Percentiles rank a stretch among this genome's conserved stretches.
phyloP scores from a whole-genome alignment of 2,113 vertebrate genomes.

The Xenus cinereus region DNA sequence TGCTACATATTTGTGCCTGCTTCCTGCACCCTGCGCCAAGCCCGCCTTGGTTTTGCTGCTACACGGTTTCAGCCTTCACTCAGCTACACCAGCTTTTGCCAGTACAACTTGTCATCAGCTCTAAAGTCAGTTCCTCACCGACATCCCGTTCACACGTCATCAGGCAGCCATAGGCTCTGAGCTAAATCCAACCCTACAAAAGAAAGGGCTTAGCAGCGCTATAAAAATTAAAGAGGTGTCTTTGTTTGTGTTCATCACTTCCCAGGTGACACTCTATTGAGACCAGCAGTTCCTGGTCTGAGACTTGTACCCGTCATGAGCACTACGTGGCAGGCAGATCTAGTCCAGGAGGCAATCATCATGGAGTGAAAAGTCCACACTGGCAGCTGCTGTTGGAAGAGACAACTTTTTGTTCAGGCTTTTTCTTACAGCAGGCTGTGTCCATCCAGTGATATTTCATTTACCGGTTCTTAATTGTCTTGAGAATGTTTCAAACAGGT shows the following conservation, averaged over 20 bases:
- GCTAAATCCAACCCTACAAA: constrained; percentile 22
- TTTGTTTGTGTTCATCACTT: constrained; percentile 33
- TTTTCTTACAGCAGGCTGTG: not conserved
- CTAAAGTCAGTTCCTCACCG: not conserved
- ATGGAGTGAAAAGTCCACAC: not conserved
- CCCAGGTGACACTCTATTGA: not conserved
- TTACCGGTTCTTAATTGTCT: not conserved
- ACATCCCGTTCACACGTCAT: constrained; percentile 47
- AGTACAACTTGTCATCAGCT: constrained; percentile 51
- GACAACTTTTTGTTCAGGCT: not conserved
- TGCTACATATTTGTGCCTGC: not conserved
- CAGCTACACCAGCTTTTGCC: not conserved
- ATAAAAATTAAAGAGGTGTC: constrained; percentile 27
- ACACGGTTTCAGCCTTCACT: not conserved
- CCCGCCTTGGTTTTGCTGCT: not conserved
- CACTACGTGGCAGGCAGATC: not conserved
- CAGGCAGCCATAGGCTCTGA: not conserved
- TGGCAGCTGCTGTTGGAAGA: not conserved
- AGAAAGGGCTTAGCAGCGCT: constrained; percentile 30
- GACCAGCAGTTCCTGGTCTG: not conserved
- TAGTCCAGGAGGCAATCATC: not conserved
- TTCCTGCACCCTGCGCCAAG: not conserved
- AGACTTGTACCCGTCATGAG: not conserved
- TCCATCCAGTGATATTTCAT: not conserved
- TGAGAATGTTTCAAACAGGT: not conserved